Conservation (phyloP, 30 jellyfish, hydroid and myxozoan species). For the Chrysaora quinquecirrha region DNA sequence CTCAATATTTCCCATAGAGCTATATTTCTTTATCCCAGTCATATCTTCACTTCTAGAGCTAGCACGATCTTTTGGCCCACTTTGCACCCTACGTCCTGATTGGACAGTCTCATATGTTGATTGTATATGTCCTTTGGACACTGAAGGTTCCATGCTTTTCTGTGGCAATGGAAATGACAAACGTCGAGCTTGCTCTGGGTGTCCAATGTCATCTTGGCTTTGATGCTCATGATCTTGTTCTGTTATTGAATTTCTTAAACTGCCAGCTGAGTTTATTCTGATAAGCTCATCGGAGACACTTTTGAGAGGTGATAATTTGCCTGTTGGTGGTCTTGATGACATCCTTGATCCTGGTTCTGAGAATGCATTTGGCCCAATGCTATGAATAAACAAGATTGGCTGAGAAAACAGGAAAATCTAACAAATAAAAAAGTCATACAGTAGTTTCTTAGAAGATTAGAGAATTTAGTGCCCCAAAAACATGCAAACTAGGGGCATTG, state of each 20-base stretch:
- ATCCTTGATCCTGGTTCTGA: slow-evolving; percentile 56
- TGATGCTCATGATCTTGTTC: neutral
- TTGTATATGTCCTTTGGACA: slow-evolving; percentile 20
- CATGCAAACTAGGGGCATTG: too few species aligned
- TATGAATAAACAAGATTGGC: neutral
- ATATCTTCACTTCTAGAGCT: slow-evolving; percentile 13
- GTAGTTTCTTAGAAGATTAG: too few species aligned
- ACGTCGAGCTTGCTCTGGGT: slow-evolving; percentile 7
- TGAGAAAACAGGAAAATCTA: too few species aligned
- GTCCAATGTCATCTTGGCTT: neutral
- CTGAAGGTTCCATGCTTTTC: slow-evolving; percentile 61
- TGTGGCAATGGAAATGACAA: slow-evolving; percentile 35
- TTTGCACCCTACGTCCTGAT: slow-evolving; percentile 72
- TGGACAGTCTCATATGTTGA: neutral
- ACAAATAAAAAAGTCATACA: too few species aligned
- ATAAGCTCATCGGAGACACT: slow-evolving; percentile 18
- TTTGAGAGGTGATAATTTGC: slow-evolving; percentile 76
- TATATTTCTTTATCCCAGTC: slow-evolving; percentile 34
- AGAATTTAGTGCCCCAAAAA: too few species aligned
- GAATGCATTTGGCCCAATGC: slow-evolving; percentile 68
- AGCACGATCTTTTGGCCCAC: slow-evolving; percentile 93
- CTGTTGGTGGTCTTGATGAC: slow-evolving; percentile 87
- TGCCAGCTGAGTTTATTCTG: neutral
- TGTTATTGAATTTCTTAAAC: neutral
- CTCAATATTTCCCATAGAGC: slow-evolving; percentile 45